Conservation (phyloP, 2,113 vertebrate species). For the Campylomormyrus tamandua region DNA sequence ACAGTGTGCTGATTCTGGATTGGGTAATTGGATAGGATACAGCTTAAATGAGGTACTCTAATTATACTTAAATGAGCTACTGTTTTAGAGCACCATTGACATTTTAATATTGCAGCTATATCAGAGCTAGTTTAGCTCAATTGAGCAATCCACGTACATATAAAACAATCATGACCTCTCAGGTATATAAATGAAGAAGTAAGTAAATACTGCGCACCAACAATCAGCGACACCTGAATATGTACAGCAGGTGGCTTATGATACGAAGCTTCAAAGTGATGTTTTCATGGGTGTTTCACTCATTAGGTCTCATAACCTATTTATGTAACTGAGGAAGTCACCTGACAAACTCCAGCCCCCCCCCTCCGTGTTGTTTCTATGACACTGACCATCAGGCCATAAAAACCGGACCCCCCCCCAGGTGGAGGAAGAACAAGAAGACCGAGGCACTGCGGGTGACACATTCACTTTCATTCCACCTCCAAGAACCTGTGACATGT, state of each 20-base stretch:
- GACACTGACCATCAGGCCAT: not conserved
- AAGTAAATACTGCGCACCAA: not conserved
- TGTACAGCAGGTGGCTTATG: not conserved
- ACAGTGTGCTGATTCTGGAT: not conserved
- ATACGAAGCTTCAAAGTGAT: not conserved
- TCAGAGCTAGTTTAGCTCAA: not conserved
- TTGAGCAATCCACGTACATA: not conserved
- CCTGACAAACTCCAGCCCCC: not conserved
- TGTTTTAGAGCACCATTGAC: not conserved
- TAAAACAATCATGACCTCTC: not conserved
- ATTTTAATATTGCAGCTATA: not conserved
- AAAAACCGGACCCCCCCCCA: not conserved
- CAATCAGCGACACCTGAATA: not conserved
- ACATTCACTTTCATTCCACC: constrained; percentile 5
- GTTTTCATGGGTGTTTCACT: not conserved
- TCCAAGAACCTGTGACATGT: not conserved
- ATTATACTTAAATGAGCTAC: not conserved
- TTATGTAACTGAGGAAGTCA: not conserved
- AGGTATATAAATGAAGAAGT: not conserved
- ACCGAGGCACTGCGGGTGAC: not conserved
- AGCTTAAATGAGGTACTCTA: not conserved
- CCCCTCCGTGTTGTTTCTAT: not conserved
- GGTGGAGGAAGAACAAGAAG: not conserved
- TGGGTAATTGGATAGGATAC: not conserved
- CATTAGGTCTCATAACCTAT: not conserved